Evolutionary conservation across 2,888 invertebrate genomes (phyloP).

Genomic region (Ichneumon xanthorius): DNA sequence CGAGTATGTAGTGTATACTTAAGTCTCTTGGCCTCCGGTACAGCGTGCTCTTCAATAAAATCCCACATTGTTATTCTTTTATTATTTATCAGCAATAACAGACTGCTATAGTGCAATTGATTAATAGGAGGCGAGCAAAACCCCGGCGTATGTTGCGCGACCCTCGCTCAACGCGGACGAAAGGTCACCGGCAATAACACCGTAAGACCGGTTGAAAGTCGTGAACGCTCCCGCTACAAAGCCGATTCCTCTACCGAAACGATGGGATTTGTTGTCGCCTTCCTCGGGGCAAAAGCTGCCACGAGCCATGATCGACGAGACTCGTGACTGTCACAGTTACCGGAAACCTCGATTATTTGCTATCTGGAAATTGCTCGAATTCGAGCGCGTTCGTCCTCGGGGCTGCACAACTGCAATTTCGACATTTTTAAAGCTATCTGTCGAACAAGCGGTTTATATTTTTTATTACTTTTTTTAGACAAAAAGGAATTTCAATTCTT

Average conservation of each 20-base stretch:
- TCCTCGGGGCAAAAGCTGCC: background rate
- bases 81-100: background rate
- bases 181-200: background rate
- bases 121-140: background rate
- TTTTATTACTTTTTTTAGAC: background rate
- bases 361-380: background rate
- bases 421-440: too few species aligned
- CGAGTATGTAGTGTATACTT: conserved; percentile 5
- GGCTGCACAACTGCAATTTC: too few species aligned
- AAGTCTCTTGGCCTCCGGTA: conserved; percentile 5
- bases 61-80: background rate
- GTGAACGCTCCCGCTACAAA: background rate
- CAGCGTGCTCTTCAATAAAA: conserved; percentile 42
- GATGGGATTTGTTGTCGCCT: background rate
- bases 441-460: too few species aligned
- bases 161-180: too few species aligned
- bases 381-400: background rate
- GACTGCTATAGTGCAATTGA: background rate
- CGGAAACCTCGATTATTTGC: background rate
- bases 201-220: conserved; percentile 4
- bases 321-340: background rate
- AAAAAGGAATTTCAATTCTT: background rate
- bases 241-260: background rate
- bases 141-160: background rate
- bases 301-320: background rate